These are phyloP conservation scores for Abscondita cerata DNA, from an alignment of 2,888 invertebrate genomes.

Conservation along the genomic window DNA sequence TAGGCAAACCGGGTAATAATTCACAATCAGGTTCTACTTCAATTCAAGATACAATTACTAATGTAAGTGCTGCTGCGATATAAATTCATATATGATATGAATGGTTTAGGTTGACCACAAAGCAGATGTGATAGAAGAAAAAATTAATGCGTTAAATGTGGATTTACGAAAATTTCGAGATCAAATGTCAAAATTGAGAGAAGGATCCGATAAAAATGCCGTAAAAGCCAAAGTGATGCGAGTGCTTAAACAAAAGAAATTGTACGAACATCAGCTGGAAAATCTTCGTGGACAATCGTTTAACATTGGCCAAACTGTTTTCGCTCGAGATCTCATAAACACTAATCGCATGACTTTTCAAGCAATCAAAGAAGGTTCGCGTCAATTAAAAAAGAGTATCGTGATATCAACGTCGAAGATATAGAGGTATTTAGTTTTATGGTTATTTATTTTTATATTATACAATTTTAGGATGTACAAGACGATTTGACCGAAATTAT, in stretches of 20 bases:
- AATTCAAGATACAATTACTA: too few species aligned
- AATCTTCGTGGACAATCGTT: conserved; percentile 94
- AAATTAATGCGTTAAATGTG: conserved; percentile 84
- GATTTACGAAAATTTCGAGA: conserved; percentile 97
- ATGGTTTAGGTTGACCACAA: conserved; percentile 82
- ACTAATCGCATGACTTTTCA: conserved; percentile 93
- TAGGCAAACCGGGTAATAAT: too few species aligned
- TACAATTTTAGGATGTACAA: conserved; percentile 79
- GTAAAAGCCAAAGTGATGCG: conserved; percentile 97
- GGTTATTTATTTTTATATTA: not conserved
- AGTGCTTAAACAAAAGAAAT: conserved; percentile 95
- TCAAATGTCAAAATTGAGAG: conserved; percentile 99
- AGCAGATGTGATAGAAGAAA: conserved; percentile 93
- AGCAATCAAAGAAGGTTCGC: conserved; percentile 97
- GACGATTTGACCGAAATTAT: conserved; percentile 97
- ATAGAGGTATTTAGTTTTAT: conserved; percentile 77
- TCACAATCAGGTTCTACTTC: too few species aligned
- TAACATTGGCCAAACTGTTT: conserved; percentile 99
- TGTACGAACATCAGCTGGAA: conserved; percentile 95
- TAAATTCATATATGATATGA: too few species aligned
- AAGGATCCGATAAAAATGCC: conserved; percentile 98
- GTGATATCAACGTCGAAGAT: conserved; percentile 96
- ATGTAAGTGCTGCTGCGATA: too few species aligned
- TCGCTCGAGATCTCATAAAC: conserved; percentile 94
- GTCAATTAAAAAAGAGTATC: conserved; percentile 98